Percentiles rank a stretch among this genome's conserved stretches.
These are phyloP conservation scores for Argyrosomus japonicus DNA, from an alignment of 2,113 vertebrate genomes.

Conservation along the genomic window DNA sequence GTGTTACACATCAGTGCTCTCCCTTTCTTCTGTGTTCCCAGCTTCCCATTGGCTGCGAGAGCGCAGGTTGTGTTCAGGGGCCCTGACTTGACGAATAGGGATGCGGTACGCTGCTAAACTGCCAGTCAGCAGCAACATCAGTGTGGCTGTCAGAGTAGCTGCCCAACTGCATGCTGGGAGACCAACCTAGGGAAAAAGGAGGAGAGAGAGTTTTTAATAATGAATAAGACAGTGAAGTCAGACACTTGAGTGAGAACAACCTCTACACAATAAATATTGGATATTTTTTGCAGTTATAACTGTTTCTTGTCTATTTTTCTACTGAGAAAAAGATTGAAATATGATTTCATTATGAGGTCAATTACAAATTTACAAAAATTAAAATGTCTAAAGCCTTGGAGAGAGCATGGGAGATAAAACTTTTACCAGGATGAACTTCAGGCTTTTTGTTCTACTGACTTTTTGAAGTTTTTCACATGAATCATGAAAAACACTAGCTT, in stretches of 20 bases:
- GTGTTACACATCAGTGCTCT: conserved; percentile 66
- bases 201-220: background rate
- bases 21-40: conserved; percentile 43
- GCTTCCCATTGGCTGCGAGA: conserved; percentile 65
- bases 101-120: conserved; percentile 73
- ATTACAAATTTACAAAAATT: background rate
- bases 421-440: too few relatives aligned
- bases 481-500: too few relatives aligned
- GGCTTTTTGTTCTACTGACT: too few relatives aligned
- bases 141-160: conserved; percentile 71
- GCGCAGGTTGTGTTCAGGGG: conserved; percentile 76
- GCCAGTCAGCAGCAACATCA: conserved; percentile 77
- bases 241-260: background rate
- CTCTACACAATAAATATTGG: background rate
- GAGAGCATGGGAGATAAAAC: too few relatives aligned
- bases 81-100: conserved; percentile 63
- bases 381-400: too few relatives aligned
- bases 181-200: conserved; percentile 66
- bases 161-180: conserved; percentile 84
- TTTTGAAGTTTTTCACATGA: too few relatives aligned
- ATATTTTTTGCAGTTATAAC: too few relatives aligned
- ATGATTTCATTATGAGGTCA: background rate
- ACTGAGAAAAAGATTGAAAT: background rate
- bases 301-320: too few relatives aligned
- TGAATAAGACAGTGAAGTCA: background rate